Conservation (phyloP, 2,888 invertebrate genomes). For the Latrodectus elegans region DNA sequence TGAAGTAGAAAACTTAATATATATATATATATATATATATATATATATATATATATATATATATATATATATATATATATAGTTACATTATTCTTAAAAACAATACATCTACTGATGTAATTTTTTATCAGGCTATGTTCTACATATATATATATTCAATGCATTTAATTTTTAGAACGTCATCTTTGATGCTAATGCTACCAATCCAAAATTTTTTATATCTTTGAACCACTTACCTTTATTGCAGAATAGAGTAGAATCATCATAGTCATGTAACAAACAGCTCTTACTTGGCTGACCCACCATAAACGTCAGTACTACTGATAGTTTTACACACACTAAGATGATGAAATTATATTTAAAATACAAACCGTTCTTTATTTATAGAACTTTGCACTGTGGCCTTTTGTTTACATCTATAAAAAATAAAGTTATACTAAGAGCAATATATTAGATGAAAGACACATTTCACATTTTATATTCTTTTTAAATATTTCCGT, state of each 20-base stretch:
- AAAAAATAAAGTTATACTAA: constrained; percentile 10
- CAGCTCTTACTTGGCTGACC: not conserved
- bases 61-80: not conserved
- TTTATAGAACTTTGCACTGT: constrained; percentile 3
- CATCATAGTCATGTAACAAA: not conserved
- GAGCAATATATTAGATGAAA: constrained; percentile 5
- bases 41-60: too few species aligned
- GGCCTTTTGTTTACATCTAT: constrained; percentile 15
- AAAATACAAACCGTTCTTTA: not conserved
- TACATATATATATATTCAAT: not conserved
- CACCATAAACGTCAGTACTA: constrained; percentile 6
- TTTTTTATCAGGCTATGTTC: not conserved
- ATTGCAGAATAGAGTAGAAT: not conserved
- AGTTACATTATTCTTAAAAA: not conserved
- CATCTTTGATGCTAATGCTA: constrained; percentile 11
- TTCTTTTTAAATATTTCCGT: constrained; percentile 14
- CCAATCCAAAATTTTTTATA: not conserved
- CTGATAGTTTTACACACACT: not conserved
- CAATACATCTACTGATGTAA: not conserved
- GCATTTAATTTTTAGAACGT: not conserved
- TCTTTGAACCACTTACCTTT: constrained; percentile 13
- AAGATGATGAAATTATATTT: not conserved
- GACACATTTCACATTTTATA: not conserved
- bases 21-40: too few species aligned
- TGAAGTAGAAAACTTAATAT: not conserved